These are phyloP conservation scores for Cantharis lateralis DNA, from an alignment of 2,888 invertebrate genomes.

Conservation along the genomic window DNA sequence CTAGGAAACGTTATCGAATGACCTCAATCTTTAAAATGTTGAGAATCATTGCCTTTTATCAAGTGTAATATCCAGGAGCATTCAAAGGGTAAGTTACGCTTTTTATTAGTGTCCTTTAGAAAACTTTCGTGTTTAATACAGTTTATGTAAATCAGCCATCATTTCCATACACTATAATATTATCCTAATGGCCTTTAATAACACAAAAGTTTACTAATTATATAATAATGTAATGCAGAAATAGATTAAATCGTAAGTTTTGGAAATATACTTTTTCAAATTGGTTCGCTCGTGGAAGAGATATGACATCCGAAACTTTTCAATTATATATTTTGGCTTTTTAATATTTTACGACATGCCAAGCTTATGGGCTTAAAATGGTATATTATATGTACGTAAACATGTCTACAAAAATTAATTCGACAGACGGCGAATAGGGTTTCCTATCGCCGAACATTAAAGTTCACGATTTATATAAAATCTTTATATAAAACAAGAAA, in stretches of 20 bases:
- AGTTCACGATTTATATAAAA: not conserved
- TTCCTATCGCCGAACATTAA: not conserved
- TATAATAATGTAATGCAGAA: not conserved
- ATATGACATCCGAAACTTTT: not conserved
- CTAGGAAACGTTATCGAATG: conserved; percentile 22
- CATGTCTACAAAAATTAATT: not conserved
- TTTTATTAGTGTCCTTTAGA: not conserved
- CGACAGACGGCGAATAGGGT: not conserved
- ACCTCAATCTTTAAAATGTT: conserved; percentile 27
- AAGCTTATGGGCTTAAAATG: not conserved
- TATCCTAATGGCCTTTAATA: too few relatives aligned
- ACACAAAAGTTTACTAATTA: too few relatives aligned
- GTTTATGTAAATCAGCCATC: not conserved
- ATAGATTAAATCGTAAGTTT: not conserved
- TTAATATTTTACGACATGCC: not conserved
- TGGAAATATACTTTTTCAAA: not conserved
- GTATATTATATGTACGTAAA: not conserved
- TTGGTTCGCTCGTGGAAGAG: not conserved
- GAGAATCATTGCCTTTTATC: conserved; percentile 23
- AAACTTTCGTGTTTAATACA: not conserved
- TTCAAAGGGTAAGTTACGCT: not conserved
- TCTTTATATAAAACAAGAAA: not conserved
- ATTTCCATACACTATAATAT: not conserved
- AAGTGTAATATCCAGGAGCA: conserved; percentile 18
- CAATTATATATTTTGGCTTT: not conserved